Base-by-base conservation (phyloP, 2,113 vertebrate species). In the Fulica atra region DNA sequence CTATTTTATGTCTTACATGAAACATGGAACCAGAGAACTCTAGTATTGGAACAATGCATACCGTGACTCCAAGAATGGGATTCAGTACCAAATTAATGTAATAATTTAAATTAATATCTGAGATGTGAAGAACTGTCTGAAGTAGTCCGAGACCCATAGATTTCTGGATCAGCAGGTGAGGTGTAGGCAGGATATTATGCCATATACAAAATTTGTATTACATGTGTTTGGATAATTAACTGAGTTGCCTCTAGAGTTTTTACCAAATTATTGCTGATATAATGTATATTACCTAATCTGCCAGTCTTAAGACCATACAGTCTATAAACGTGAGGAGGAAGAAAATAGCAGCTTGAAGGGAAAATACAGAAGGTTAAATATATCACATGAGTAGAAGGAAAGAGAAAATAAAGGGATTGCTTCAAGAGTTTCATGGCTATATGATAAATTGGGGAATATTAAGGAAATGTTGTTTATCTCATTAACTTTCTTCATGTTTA, bases 181-280 rank as follows among this genome's bases (percentile, higher is more conserved):
- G 8, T 51, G 25, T 28, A 77, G 33, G 13, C 25, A 89, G 72
- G 48, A 51, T 18, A 54, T 11, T 0, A 0, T 4, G 4, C 8
- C 17, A 26, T 26, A 48, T 7, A 20, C 13, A 46, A 42, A 90
- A 68, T 2, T 59, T 15, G 4, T 5, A 24, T 61, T 72, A 10
- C 3, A 2, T 57, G 5, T 59, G 7, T 88, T 69, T 48, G 23
- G 29, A 40, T 36, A 81, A n/a, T n/a, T n/a, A n/a, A 78, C 29
- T 35, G 25, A 64, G 13, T 15, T 83, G 14, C 16, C 11, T 73
- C 29, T 36, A 61, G 29, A 31, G 16, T 38, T 70, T 71, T 83
- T 72, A 72, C 21, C 35, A 51, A 72, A n/a, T 19, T 24, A n/a
- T 54, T 40, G 57, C 11, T 64, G 54, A 61, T 23, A 17, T 19